Evolutionary conservation across 2,888 invertebrate species (phyloP), one percentile per base, ranked within the genome.

Genomic region (Lasioglossum morio): DNA sequence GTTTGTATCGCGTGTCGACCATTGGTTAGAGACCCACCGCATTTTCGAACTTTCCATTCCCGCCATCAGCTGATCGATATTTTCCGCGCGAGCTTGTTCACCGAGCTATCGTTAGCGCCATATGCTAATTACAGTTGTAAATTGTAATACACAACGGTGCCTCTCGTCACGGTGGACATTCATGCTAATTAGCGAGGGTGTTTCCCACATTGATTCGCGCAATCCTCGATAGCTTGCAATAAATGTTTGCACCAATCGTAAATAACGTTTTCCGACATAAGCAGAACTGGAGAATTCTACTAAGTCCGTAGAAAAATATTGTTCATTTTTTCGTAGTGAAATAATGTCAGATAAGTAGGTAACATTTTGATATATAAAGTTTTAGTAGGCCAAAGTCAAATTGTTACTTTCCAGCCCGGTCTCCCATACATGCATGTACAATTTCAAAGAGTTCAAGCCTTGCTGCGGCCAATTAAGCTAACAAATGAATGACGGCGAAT

Each of bases 91-190:
- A 43, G 1, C 27, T 16, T 37, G n/a, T 23, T 34, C 37, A 12
- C 4, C 23, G 12, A 7, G 53, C 10, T 66, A 69, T 69, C 40
- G 69, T 69, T 40, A 69, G 69, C 69, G 5, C 23, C n/a, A 10
- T 69, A 23, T 12, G 12, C 53, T 77, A 75, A 77, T 88, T 88
- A 86, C 80, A 72, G 72, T 70, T 23, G 74, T 37, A 27, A 80
- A 76, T 69, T 53, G 43, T 34, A 46, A 27, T 19, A n/a, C 23
- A 8, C 70, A 27, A 69, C 27, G 7, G 8, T 37, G 43, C 4
- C 69, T 43, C 73, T 10, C 53, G 77, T 34, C 34, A 34, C 19
- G 19, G 66, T 66, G 66, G 34, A 34, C 66, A 19, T 0, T 34
- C 7, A 14, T 60, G 1, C 27, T 27, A 60, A 60, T 60, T 60